phyloP scores from a whole-genome alignment of 1,140 invertebrate species.

The Drosophila lowei region DNA sequence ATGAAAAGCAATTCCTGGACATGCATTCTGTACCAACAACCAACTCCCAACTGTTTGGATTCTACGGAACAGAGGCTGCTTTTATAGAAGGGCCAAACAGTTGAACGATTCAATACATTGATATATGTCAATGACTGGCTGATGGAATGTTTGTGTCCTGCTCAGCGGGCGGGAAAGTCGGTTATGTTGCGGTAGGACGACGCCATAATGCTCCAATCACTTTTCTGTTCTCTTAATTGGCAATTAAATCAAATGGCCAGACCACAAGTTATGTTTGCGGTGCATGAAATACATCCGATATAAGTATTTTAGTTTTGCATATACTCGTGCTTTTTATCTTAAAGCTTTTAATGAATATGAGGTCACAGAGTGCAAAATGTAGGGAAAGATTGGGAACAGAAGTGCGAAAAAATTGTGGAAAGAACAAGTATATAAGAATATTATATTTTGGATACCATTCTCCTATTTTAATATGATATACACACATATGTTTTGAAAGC shows the following conservation, averaged over 20 bases:
- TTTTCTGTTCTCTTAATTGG: conserved; percentile 55
- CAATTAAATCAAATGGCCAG: conserved; percentile 71
- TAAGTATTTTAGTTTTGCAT: too few species aligned
- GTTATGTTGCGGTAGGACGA: conserved; percentile 60
- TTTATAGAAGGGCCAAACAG: conserved; percentile 48
- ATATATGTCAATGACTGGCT: conserved; percentile 54
- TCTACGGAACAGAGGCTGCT: conserved; percentile 3
- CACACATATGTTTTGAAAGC: too few species aligned
- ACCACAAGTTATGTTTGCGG: conserved; percentile 22
- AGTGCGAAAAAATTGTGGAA: too few species aligned
- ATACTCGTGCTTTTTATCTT: too few species aligned
- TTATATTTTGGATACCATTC: too few species aligned
- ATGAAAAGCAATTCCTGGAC: conserved; percentile 63
- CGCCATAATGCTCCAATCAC: conserved; percentile 12
- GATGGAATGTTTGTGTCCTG: conserved; percentile 68
- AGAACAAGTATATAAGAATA: too few species aligned
- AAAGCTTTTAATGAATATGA: too few species aligned
- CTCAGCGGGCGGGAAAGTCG: conserved; percentile 50
- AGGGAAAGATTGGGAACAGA: too few species aligned
- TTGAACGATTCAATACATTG: conserved; percentile 46
- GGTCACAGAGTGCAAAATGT: too few species aligned
- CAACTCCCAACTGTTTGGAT: conserved; percentile 45
- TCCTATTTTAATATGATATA: too few species aligned
- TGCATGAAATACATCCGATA: too few species aligned
- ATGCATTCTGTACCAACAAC: conserved; percentile 51